Base-by-base conservation (phyloP, 2,113 vertebrate genomes). In the Boulengerochromis microlepis region DNA sequence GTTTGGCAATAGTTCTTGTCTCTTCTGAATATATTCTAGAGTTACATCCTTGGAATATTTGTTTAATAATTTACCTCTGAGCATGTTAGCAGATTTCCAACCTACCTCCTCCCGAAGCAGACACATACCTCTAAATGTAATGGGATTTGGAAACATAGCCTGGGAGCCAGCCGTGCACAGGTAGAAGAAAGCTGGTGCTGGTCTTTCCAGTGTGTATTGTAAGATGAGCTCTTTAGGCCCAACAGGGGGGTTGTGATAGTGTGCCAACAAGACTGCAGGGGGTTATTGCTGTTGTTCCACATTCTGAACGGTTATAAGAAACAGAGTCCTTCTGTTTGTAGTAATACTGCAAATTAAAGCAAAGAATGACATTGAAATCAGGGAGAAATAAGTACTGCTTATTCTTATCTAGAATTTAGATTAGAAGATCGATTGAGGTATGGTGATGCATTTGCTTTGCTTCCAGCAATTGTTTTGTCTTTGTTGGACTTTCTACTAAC, bases 231-330 rank as follows among this genome's bases (percentile, higher is more conserved):
- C 52, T 88, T 86, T 89, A 84, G 87, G 61, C 81, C 81, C 86
- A 83, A 40, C 74, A 86, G 87, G 88, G 29, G 57, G 45, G 33
- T 84, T 91, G 74, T 91, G 90, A 91, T 89, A 83, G 83, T 85
- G 64, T 42, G 85, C 90, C 91, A 92, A 64, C 86, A 90, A 42
- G 86, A 80, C 90, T 82, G 78, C 54, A 40, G 66, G 88, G 81
- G 82, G 91, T 91, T 91, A 81, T 84, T 90, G 91, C 71, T 90
- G 80, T 69, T 84, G 61, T 81, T 90, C 74, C 87, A 57, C 26
- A 90, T 91, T 61, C 83, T 71, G 38, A 57, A 54, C 56, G 31
- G 85, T 85, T 86, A 76, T 82, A 16, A 42, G 38, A 81, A 47
- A 87, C 66, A 7, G 52, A 35, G 66, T 80, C 81, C 66, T 89